These are phyloP conservation scores for Drosophila persimilis DNA, from an alignment of 1,140 invertebrate species.

Conservation along the genomic window DNA sequence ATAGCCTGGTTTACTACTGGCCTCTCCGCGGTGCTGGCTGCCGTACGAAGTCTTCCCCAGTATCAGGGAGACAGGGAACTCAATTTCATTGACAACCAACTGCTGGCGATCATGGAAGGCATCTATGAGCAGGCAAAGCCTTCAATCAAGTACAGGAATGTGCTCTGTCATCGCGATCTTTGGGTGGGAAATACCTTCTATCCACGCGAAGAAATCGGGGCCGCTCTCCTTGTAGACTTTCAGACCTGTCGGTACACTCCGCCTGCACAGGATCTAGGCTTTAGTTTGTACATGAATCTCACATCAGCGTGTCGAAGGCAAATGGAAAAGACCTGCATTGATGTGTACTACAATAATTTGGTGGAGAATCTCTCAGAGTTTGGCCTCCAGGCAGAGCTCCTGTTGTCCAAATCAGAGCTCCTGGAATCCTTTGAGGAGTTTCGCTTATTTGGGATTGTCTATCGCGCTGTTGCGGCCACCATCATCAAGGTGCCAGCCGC, in stretches of 20 bases:
- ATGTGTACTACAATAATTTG: slow-evolving; percentile 56
- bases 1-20: slow-evolving; percentile 73
- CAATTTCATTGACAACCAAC: slow-evolving; percentile 33
- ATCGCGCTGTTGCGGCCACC: slow-evolving; percentile 60
- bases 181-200: slow-evolving; percentile 87
- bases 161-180: slow-evolving; percentile 86
- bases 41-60: slow-evolving; percentile 42
- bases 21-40: slow-evolving; percentile 47
- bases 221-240: slow-evolving; percentile 86
- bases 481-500: slow-evolving; percentile 58
- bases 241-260: slow-evolving; percentile 85
- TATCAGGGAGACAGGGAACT: slow-evolving; percentile 21
- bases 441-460: slow-evolving; percentile 60
- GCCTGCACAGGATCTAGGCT: slow-evolving; percentile 85
- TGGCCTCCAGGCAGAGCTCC: not conserved
- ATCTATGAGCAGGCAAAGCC: slow-evolving; percentile 67
- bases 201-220: slow-evolving; percentile 58
- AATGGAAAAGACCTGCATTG: slow-evolving; percentile 41
- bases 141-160: slow-evolving; percentile 82
- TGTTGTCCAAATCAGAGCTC: slow-evolving; percentile 47
- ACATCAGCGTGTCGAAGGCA: slow-evolving; percentile 18
- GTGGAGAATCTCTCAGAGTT: slow-evolving; percentile 25
- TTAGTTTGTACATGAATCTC: slow-evolving; percentile 67
- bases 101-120: slow-evolving; percentile 27
- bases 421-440: slow-evolving; percentile 70